Base-by-base conservation (phyloP, 2,113 vertebrate genomes). In the Saccopteryx leptura region DNA sequence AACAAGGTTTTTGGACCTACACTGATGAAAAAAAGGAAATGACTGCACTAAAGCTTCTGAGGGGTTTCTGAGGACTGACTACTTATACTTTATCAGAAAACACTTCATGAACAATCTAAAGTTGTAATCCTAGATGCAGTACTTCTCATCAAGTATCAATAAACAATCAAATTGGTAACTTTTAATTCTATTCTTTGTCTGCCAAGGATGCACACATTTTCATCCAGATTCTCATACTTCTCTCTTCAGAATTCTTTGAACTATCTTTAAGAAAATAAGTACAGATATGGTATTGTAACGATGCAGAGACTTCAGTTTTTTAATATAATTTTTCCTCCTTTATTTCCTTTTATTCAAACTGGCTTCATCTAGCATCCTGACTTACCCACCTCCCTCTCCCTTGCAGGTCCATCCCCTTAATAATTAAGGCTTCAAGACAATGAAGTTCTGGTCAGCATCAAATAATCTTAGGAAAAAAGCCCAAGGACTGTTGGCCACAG, bases 101-200 rank as follows among this genome's bases (percentile, higher is more conserved):
- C 7, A 52, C n/a, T 93, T 91, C 3, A 50, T 92, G 66, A 81
- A 81, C 5, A 74, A 81, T 82, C 19, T 74, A 71, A 90, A 95
- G 85, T 33, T 90, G 28, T 81, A 88, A 39, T 86, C n/a, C 4
- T 80, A 75, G 52, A 80, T 69, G 48, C 5, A 69, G 31, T 31
- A 1, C 7, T 28, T 86, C 52, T 84, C 61, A 65, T 46, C 15
- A 60, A 56, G 12, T 54, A 52, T 93, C 65, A 84, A 50, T 74
- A 81, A 89, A 52, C 46, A 68, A 2, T 50, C n/a, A 91, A 82
- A 21, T 24, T 50, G 48, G 11, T 61, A 31, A 63, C 65, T 33
- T 93, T 96, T 26, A 83, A 52, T 88, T 93, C 13, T 9, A 28
- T 69, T 88, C 18, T 91, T 68, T 96, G 58, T 78, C 23, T 74